phyloP scores from a whole-genome alignment of 2,888 invertebrate species.

The Acrobasis consociella region DNA sequence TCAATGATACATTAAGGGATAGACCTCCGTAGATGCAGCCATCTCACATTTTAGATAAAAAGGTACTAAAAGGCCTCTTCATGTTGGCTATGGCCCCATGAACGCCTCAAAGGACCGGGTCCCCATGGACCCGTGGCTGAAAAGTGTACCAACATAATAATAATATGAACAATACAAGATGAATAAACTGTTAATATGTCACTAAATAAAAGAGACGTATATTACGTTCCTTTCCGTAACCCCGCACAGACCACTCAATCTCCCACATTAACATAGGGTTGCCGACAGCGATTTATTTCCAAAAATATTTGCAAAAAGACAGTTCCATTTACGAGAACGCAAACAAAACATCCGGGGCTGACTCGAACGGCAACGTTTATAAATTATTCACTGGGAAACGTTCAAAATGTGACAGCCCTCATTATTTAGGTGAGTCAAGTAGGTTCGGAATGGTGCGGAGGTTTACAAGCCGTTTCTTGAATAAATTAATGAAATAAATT shows the following conservation, averaged over 20 bases:
- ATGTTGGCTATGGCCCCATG: too few species aligned
- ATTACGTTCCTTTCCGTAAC: not conserved
- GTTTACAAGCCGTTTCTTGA: slow-evolving; percentile 30
- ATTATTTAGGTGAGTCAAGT: slow-evolving; percentile 38
- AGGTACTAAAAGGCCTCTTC: too few species aligned
- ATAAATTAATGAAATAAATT: slow-evolving; percentile 27
- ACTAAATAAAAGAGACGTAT: slow-evolving; percentile 7
- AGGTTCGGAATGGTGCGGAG: slow-evolving; percentile 29
- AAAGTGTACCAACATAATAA: too few species aligned
- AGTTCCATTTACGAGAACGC: slow-evolving; percentile 14
- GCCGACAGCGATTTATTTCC: slow-evolving; percentile 12
- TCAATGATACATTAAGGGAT: too few species aligned
- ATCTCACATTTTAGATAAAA: too few species aligned
- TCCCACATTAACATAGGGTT: slow-evolving; percentile 11
- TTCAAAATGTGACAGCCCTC: slow-evolving; percentile 35
- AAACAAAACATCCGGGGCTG: slow-evolving; percentile 16
- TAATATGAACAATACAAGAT: too few species aligned
- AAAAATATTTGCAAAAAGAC: slow-evolving; percentile 20
- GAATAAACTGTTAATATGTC: slow-evolving; percentile 5
- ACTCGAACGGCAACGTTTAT: slow-evolving; percentile 10
- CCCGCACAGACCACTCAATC: slow-evolving; percentile 11
- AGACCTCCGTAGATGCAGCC: too few species aligned
- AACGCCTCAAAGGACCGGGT: too few species aligned
- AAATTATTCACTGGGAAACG: slow-evolving; percentile 24
- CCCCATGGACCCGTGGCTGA: too few species aligned